Base-by-base conservation (phyloP, 2,888 invertebrate genomes). In the Melipona bicolor region DNA sequence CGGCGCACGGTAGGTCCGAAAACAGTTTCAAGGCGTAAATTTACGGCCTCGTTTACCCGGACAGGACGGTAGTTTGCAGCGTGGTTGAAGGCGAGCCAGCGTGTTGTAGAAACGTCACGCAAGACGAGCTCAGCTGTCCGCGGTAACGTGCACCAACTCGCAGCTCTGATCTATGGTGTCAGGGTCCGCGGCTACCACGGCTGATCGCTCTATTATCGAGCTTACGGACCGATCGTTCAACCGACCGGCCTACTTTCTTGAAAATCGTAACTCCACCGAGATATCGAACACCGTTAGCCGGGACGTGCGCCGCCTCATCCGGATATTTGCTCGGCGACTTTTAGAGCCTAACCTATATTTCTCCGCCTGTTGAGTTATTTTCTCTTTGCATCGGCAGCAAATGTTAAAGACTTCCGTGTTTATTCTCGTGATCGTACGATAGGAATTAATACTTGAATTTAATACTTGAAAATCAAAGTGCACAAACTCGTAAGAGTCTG, bases 201-300 rank as follows among this genome's bases (percentile, higher is more conserved):
- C 79, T 88, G 89, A 88, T 85, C 87, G 87, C 86, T 88, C 87
- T 82, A 88, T 88, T 88, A 87, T 32, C 32, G 83, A 85, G 76
- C 76, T 84, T 62, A 70, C 81, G 52, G 77, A 64, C 62, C 83
- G 77, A 85, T 79, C 88, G 81, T 88, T 87, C 82, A 87, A 87
- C 83, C 81, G 84, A 79, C 73, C 87, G 89, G 75, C 87, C 88
- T 75, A 88, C 83, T 88, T 88, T 83, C 82, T 73, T 71, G 77
- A 77, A 84, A 85, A 84, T 81, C 71, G 56, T 77, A 52, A 56
- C 65, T 69, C 69, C 43, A 24, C 59, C 43, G 36, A 43, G 77
- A 62, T 67, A 65, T 50, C 43, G n/a, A 49, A 50, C 13, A 24
- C 78, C 71, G 78, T 67, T 65, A 77, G n/a, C 32, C 54, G 81